Evolutionary conservation across 1,140 invertebrate genomes (phyloP).

Genomic region (Halictus rubicundus): DNA sequence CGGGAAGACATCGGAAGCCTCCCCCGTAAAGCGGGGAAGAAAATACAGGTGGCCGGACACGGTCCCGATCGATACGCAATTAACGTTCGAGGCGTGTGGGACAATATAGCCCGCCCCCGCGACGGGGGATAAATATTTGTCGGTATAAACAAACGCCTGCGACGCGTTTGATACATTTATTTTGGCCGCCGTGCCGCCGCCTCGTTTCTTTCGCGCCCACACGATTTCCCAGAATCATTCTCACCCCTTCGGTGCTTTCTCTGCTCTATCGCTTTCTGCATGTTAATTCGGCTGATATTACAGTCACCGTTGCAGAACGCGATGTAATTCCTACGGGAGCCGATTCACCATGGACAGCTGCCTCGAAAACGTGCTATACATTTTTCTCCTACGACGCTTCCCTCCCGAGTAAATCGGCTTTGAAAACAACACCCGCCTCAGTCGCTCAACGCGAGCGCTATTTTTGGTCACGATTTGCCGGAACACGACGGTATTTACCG

Average conservation of each 20-base stretch:
- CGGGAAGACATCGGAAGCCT: not conserved
- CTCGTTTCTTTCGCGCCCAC: not conserved
- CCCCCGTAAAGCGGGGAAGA: not conserved
- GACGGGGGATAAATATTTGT: constrained; percentile 55
- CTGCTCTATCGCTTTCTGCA: no score
- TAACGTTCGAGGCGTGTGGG: constrained; percentile 39
- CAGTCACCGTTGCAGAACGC: not conserved
- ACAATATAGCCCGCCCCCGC: constrained; percentile 28
- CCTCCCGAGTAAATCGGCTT: not conserved
- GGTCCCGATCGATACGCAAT: constrained; percentile 57
- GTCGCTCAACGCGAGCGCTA: no score
- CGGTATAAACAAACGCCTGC: constrained; percentile 29
- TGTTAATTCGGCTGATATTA: no score
- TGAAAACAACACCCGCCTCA: not conserved
- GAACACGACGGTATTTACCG: no score
- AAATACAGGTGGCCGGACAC: constrained; percentile 10
- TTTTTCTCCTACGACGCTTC: not conserved
- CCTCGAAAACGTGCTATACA: not conserved
- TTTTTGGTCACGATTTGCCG: no score
- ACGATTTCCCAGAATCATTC: not conserved
- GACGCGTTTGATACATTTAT: not conserved
- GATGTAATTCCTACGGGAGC: not conserved
- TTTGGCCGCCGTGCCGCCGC: not conserved
- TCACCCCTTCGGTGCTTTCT: no score
- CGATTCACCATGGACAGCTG: not conserved